phyloP scores from a whole-genome alignment of 2,888 invertebrate species.

The Dynastes tityus region DNA sequence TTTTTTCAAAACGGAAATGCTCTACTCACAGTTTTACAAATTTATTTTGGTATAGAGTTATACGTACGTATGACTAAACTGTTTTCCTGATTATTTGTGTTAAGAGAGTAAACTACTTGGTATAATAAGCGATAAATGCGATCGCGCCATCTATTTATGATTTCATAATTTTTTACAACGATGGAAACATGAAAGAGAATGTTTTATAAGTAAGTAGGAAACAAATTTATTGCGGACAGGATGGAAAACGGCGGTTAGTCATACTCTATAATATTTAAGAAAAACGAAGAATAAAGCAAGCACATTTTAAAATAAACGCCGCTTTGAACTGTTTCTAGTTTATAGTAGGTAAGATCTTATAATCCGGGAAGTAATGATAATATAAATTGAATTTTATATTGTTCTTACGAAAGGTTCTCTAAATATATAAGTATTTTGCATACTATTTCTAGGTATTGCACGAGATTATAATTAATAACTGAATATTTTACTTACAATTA shows the following conservation, averaged over 20 bases:
- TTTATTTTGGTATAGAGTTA: conserved; percentile 19
- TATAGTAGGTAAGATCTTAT: not conserved
- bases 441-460: too few relatives aligned
- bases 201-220: not conserved
- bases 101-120: not conserved
- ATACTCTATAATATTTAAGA: conserved; percentile 7
- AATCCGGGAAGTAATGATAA: conserved; percentile 4
- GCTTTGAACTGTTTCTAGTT: not conserved
- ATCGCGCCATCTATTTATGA: conserved; percentile 11
- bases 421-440: too few relatives aligned
- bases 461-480: too few relatives aligned
- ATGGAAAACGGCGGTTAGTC: conserved; percentile 7
- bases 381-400: not conserved
- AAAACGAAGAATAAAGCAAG: not conserved
- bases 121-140: not conserved
- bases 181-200: not conserved
- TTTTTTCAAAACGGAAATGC: conserved; percentile 25
- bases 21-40: not conserved
- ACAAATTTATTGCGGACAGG: conserved; percentile 8
- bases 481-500: too few relatives aligned
- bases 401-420: not conserved
- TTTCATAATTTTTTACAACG: not conserved
- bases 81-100: not conserved
- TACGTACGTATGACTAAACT: conserved; percentile 10
- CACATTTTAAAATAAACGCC: not conserved